phyloP scores from a whole-genome alignment of 1,140 invertebrate species.

The Papilio aristodemus region DNA sequence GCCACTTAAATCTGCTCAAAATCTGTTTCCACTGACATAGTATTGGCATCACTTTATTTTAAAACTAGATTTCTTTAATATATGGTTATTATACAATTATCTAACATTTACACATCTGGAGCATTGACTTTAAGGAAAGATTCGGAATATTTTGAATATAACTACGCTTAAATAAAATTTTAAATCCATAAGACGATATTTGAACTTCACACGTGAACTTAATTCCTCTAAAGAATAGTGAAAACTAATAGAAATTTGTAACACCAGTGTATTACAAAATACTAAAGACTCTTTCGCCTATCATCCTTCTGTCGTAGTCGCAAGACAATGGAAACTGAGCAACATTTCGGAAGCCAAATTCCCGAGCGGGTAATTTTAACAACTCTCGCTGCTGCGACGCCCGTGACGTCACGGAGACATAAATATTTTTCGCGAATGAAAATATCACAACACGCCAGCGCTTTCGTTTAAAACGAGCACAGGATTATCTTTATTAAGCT shows the following conservation, averaged over 20 bases:
- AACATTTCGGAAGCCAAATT: slow-evolving; percentile 38
- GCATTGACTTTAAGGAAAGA: no score
- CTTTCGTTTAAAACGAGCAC: slow-evolving; percentile 5
- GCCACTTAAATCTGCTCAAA: slow-evolving; percentile 28
- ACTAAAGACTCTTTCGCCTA: no score
- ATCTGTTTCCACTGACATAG: slow-evolving; percentile 23
- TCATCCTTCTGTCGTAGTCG: neutral
- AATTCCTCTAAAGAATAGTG: no score
- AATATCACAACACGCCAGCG: slow-evolving; percentile 2
- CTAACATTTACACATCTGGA: no score
- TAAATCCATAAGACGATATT: neutral
- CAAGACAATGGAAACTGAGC: slow-evolving; percentile 27
- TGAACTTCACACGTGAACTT: neutral
- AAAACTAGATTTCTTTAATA: neutral
- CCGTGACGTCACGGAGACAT: slow-evolving; percentile 41
- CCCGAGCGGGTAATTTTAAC: slow-evolving; percentile 48
- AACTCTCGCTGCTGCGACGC: slow-evolving; percentile 41
- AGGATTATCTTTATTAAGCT: slow-evolving; percentile 4
- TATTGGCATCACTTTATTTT: neutral
- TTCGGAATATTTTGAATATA: neutral
- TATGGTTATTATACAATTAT: no score
- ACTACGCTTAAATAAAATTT: neutral
- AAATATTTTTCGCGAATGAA: slow-evolving; percentile 35
- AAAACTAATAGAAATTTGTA: no score
- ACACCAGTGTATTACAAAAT: no score